A percentile compares a stretch with the other conserved stretches of the same genome.
Evolutionary conservation across 2,113 vertebrate genomes (phyloP).

Genomic region (Calonectris borealis): DNA sequence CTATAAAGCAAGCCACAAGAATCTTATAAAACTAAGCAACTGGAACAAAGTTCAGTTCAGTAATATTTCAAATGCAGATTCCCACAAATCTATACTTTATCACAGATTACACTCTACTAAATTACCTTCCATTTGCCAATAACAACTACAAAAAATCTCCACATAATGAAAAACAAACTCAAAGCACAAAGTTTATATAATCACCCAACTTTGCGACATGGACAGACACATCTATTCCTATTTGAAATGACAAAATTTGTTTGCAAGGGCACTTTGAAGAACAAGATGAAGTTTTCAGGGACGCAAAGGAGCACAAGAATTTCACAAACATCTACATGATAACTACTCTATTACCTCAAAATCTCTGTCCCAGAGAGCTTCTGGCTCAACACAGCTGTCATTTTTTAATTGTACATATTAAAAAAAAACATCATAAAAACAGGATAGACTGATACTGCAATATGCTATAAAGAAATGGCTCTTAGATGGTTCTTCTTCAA

Average conservation of each 20-base stretch:
- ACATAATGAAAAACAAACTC: neutral
- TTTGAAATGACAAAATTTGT: neutral
- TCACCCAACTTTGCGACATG: neutral
- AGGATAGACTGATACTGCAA: neutral
- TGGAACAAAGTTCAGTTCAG: neutral
- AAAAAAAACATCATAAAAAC: neutral
- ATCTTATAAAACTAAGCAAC: neutral
- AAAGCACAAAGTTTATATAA: neutral
- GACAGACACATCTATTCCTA: neutral
- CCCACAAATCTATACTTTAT: neutral
- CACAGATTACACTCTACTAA: neutral
- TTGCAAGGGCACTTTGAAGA: neutral
- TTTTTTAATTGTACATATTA: neutral
- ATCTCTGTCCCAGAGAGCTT: neutral
- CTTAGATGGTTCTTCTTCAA: neutral
- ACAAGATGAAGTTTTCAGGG: neutral
- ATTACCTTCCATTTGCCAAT: neutral
- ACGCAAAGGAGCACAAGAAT: neutral
- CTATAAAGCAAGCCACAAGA: neutral
- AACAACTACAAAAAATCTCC: neutral
- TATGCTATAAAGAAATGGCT: neutral
- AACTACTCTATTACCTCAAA: neutral
- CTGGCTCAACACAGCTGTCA: neutral
- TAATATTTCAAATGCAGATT: neutral
- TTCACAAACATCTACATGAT: neutral